phyloP scores from a whole-genome alignment of 2,888 invertebrate genomes.

The Caenorhabditis sp. region DNA sequence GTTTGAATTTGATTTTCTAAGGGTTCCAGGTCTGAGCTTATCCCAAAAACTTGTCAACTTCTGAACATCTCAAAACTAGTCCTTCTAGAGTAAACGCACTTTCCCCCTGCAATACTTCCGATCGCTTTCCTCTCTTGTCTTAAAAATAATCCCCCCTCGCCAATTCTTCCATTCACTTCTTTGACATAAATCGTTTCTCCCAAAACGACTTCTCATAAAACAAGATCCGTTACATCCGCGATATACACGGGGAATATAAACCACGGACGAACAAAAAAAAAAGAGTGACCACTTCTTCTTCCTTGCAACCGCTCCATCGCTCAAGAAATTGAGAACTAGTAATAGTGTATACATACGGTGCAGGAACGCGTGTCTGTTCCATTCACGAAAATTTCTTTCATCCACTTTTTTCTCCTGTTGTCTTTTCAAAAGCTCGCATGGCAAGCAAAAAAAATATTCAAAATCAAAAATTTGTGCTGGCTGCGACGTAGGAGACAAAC shows the following conservation, averaged over 20 bases:
- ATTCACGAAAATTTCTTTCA: neutral
- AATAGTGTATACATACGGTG: constrained; percentile 23
- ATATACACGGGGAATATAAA: constrained; percentile 23
- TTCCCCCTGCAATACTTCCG: neutral
- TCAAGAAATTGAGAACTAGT: constrained; percentile 52
- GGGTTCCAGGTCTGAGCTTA: no score
- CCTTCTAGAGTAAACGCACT: neutral
- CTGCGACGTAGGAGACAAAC: constrained; percentile 30
- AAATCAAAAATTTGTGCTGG: neutral
- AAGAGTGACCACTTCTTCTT: constrained; percentile 27
- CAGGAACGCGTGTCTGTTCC: constrained; percentile 10
- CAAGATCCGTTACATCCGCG: constrained; percentile 64
- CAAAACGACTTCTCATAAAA: constrained; percentile 62
- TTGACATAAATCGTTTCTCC: constrained; percentile 51
- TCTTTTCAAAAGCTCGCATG: constrained; percentile 5
- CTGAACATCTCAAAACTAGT: neutral
- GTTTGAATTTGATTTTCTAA: neutral
- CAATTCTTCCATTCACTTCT: constrained; percentile 9
- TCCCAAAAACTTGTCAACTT: no score
- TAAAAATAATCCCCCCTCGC: constrained; percentile 23
- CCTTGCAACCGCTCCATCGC: neutral
- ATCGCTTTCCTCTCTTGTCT: constrained; percentile 24
- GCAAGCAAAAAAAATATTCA: no score
- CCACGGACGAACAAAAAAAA: constrained; percentile 28
- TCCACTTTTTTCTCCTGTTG: neutral